Evolutionary conservation across 2,797 vertebrate species (phyloP), one percentile per base, ranked within the genome.

Genomic region (Balearica regulorum): DNA sequence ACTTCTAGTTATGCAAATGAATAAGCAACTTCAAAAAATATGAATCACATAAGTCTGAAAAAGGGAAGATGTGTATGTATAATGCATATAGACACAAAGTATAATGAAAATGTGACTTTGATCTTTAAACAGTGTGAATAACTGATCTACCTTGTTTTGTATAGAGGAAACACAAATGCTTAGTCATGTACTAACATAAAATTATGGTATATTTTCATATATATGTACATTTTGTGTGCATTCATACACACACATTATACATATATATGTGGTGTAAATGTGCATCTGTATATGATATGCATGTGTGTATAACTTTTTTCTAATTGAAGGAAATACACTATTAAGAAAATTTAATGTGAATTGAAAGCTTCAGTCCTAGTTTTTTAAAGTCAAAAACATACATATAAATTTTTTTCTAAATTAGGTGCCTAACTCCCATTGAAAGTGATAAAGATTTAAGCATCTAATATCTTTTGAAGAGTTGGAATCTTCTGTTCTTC

Each of bases 1-100:
- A 60, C 39, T 89, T 94, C 55, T 31, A 92, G 93, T 93, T 94
- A 94, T 87, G 68, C 21, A 97, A 96, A 96, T 96, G 62, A 94
- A 80, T 61, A 24, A 76, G 46, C 31, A 83, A 89, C 87, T 96
- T 97, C 68, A 95, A 96, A 96, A 65, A 79, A 81, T 79, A 79
- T 62, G 65, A 94, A 46, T 91, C 92, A 85, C 17, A 18, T 73
- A 87, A 37, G 29, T 51, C 83, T 92, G 83, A 84, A 83, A 90
- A 87, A 66, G 35, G 37, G 49, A 37, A 1, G 2, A 24, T 28
- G 33, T 70, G 68, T 75, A 65, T 90, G 6, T 70, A 33, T 49
- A 87, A 68, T 86, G 62, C 13, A 44, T 55, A 72, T 35, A 92
- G 46, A 87, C 70, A 81, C 14, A 72, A 92, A 83, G 4, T 51